phyloP scores from a whole-genome alignment of 2,797 vertebrate species.

The Semaprochilodus insignis region DNA sequence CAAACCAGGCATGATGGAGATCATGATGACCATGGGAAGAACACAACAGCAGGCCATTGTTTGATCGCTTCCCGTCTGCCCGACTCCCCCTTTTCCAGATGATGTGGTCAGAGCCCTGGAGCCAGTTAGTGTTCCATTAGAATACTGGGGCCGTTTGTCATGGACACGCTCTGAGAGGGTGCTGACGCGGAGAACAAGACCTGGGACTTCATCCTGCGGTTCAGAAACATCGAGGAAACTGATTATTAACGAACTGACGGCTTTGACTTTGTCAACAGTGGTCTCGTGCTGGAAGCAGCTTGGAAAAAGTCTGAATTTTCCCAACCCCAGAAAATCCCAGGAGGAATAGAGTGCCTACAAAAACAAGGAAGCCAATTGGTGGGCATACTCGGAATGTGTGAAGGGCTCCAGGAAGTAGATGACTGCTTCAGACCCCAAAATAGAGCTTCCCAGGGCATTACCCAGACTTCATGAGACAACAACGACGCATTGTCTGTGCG shows the following conservation, averaged over 20 bases:
- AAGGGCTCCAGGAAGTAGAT: constrained; percentile 8
- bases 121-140: constrained; percentile 45
- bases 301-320: neutral
- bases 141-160: constrained; percentile 55
- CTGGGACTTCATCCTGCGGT: constrained; percentile 22
- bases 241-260: neutral
- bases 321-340: neutral
- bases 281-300: neutral
- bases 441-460: constrained; percentile 13
- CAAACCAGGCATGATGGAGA: constrained; percentile 70
- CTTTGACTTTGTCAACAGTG: constrained; percentile 1
- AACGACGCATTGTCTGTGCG: constrained; percentile 32
- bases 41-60: constrained; percentile 72
- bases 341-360: neutral
- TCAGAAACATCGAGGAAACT: constrained; percentile 11
- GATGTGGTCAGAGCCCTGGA: constrained; percentile 34
- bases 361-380: neutral
- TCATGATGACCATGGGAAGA: constrained; percentile 67
- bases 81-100: constrained; percentile 57
- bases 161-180: constrained; percentile 43
- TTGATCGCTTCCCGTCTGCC: constrained; percentile 61
- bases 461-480: constrained; percentile 14
- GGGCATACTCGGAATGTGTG: neutral
- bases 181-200: constrained; percentile 35
- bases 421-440: neutral